These are phyloP conservation scores for Drosophila arizonae DNA, from an alignment of 1,140 invertebrate genomes.

Conservation along the genomic window DNA sequence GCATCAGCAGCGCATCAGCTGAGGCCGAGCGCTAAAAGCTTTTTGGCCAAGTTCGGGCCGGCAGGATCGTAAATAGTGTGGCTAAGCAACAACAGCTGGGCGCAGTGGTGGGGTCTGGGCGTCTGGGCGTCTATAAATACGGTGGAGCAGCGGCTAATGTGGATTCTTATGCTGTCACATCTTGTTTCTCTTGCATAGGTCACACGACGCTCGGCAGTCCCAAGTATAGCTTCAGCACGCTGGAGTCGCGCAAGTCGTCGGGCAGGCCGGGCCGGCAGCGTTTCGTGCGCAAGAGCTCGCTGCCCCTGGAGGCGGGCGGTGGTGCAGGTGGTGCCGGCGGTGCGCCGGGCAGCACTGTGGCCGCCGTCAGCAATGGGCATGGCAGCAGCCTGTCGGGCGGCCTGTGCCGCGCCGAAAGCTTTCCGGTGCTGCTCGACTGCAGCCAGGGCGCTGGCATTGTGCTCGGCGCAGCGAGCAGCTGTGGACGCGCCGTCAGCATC, in stretches of 20 bases:
- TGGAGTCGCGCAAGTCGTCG: constrained; percentile 78
- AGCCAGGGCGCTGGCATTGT: constrained; percentile 80
- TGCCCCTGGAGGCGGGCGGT: constrained; percentile 64
- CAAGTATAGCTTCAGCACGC: constrained; percentile 82
- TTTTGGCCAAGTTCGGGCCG: constrained; percentile 48
- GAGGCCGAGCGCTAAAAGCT: constrained; percentile 36
- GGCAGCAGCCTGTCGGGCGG: constrained; percentile 54
- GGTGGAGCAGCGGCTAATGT: background rate
- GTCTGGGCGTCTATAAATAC: constrained; percentile 23
- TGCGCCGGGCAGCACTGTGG: background rate
- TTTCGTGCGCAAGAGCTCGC: constrained; percentile 77
- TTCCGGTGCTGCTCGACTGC: constrained; percentile 80
- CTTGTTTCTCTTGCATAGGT: constrained; percentile 47
- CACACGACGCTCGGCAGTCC: constrained; percentile 77
- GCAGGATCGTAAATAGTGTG: constrained; percentile 26
- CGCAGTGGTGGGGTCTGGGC: constrained; percentile 20
- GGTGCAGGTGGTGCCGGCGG: background rate
- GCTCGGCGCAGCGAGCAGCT: constrained; percentile 46
- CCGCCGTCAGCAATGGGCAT: constrained; percentile 21
- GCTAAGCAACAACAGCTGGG: constrained; percentile 33
- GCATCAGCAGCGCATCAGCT: constrained; percentile 15
- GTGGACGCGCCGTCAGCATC: constrained; percentile 65
- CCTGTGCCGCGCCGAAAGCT: constrained; percentile 76
- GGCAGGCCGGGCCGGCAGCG: constrained; percentile 69
- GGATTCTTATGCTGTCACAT: background rate